Conservation (phyloP, 2,113 vertebrate genomes). For the Aythya baeri region DNA sequence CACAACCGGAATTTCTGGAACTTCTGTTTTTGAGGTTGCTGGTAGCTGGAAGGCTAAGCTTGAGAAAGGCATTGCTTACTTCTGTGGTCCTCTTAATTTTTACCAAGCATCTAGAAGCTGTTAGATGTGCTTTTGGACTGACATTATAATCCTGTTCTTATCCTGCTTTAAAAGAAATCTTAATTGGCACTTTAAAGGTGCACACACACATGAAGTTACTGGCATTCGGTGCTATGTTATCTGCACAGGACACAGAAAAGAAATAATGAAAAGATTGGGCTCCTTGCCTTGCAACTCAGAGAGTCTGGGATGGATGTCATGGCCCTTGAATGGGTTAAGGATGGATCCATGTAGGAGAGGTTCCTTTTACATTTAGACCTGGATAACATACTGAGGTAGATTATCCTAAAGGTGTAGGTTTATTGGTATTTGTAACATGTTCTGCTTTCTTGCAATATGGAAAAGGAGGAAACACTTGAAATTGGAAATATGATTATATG, state of each 20-base stretch:
- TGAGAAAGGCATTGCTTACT: background rate
- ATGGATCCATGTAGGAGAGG: background rate
- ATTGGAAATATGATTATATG: background rate
- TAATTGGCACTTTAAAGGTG: background rate
- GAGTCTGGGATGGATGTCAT: background rate
- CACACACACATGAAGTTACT: background rate
- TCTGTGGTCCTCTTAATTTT: background rate
- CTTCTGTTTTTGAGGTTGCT: background rate
- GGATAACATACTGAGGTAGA: background rate
- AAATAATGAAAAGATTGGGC: background rate
- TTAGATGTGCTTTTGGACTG: background rate
- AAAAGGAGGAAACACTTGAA: background rate
- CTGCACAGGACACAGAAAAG: background rate
- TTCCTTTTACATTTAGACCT: background rate
- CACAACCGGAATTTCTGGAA: background rate
- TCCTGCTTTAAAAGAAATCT: background rate
- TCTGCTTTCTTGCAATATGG: background rate
- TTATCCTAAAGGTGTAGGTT: background rate
- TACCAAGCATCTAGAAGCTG: background rate
- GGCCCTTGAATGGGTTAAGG: background rate
- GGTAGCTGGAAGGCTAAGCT: background rate
- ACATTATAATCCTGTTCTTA: background rate
- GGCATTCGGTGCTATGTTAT: background rate
- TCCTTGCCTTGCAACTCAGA: background rate
- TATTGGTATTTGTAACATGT: background rate